A percentile compares a stretch with the other conserved stretches of the same genome.
These are phyloP conservation scores for Thamnaconus septentrionalis DNA, from an alignment of 2,113 vertebrate species.

Conservation along the genomic window DNA sequence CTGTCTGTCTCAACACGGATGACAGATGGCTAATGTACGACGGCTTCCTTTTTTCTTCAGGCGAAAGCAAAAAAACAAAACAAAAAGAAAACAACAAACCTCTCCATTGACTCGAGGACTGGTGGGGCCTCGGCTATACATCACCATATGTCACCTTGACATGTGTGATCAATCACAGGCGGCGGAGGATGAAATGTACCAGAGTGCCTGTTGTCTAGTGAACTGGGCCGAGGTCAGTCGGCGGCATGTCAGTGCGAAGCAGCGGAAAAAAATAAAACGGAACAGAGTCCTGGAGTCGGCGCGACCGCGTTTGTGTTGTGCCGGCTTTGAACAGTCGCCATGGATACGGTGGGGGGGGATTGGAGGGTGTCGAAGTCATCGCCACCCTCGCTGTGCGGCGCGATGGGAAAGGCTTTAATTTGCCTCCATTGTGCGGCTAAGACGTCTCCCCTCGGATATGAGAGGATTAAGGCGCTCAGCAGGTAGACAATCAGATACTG, in stretches of 20 bases:
- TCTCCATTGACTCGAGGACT: slow-evolving; percentile 2
- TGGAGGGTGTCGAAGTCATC: too few relatives aligned
- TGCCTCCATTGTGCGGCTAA: slow-evolving; percentile 57
- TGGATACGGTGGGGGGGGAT: slow-evolving; percentile 6
- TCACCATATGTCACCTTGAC: slow-evolving; percentile 8
- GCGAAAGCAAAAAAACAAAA: background rate
- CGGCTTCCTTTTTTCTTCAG: too few relatives aligned
- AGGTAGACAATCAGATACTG: slow-evolving; percentile 69
- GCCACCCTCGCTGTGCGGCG: slow-evolving; percentile 30
- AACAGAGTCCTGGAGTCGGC: slow-evolving; percentile 1
- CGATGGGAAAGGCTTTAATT: slow-evolving; percentile 59
- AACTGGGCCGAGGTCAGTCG: slow-evolving; percentile 16
- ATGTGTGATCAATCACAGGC: slow-evolving; percentile 20
- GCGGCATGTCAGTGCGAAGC: slow-evolving; percentile 1
- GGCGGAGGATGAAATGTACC: slow-evolving; percentile 18
- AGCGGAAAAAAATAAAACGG: slow-evolving; percentile 2
- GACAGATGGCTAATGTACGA: background rate
- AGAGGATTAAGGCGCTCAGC: slow-evolving; percentile 32
- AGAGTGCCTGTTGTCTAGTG: slow-evolving; percentile 10
- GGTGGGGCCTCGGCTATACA: slow-evolving; percentile 4
- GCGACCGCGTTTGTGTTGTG: slow-evolving; percentile 20
- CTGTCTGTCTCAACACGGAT: too few relatives aligned
- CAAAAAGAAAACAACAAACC: background rate
- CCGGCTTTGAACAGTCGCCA: slow-evolving; percentile 33
- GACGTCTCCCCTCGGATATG: slow-evolving; percentile 49